phyloP scores from a whole-genome alignment of 2,888 invertebrate species.

The Chrysotoxum bicinctum region DNA sequence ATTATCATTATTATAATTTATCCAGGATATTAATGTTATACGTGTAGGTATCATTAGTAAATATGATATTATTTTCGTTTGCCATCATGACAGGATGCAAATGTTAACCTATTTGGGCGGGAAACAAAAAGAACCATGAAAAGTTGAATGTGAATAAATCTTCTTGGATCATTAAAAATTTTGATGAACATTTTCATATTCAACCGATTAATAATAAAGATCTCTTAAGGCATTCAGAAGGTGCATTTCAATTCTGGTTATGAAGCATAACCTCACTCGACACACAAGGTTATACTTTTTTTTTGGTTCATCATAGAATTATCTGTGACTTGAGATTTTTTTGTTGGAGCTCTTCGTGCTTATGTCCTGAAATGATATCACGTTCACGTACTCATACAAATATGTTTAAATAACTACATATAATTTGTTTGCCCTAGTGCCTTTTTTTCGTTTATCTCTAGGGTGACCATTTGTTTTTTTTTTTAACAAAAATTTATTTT shows the following conservation, averaged over 20 bases:
- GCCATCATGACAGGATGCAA: background rate
- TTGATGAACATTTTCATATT: background rate
- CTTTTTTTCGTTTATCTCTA: background rate
- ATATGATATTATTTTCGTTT: background rate
- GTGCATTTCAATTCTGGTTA: background rate
- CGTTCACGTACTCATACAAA: background rate
- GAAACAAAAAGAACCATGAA: background rate
- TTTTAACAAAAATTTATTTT: too few relatives aligned
- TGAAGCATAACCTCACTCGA: background rate
- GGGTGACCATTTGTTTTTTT: background rate
- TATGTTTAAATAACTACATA: too few relatives aligned
- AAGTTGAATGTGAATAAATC: background rate
- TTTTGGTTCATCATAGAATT: constrained; percentile 16
- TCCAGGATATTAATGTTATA: background rate
- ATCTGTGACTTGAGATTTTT: background rate
- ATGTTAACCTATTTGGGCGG: background rate
- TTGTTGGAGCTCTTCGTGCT: background rate
- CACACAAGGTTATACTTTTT: background rate
- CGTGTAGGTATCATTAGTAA: background rate
- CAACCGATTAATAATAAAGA: background rate
- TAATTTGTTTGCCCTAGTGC: background rate
- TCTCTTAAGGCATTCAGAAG: background rate
- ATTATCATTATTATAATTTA: background rate
- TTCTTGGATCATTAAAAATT: constrained; percentile 8
- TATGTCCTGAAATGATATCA: constrained; percentile 24